These are phyloP conservation scores for Dryadula phaetusa DNA, from an alignment of 2,888 invertebrate genomes.

Conservation along the genomic window DNA sequence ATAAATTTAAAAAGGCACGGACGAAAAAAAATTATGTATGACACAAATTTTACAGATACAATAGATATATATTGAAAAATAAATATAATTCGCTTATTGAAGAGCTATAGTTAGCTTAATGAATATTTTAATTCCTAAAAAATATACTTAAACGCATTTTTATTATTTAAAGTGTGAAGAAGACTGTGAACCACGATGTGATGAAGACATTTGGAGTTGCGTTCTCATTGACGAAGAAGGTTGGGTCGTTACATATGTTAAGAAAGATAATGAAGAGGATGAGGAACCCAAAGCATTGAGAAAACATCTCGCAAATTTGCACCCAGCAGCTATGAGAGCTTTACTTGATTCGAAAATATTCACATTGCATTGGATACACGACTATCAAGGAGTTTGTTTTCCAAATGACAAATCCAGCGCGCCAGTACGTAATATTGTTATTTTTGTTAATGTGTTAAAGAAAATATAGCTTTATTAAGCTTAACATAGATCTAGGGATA, in stretches of 20 bases:
- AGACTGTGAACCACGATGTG: conserved; percentile 64
- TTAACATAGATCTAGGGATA: no score
- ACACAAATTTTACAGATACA: no score
- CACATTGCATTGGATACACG: conserved; percentile 71
- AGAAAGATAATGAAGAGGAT: conserved; percentile 47
- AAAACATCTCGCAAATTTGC: conserved; percentile 64
- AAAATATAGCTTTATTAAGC: no score
- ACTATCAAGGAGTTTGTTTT: conserved; percentile 77
- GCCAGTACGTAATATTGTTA: conserved; percentile 53
- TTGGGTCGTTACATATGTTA: conserved; percentile 69
- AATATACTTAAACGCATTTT: conserved; percentile 20
- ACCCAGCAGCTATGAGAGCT: conserved; percentile 69
- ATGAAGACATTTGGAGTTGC: conserved; percentile 69
- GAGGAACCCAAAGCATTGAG: conserved; percentile 57
- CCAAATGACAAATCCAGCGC: conserved; percentile 52
- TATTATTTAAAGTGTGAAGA: conserved; percentile 54
- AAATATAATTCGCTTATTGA: no score
- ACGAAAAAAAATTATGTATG: no score
- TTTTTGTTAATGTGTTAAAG: no score
- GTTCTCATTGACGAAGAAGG: conserved; percentile 74
- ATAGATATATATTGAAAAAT: no score
- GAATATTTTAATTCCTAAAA: background rate
- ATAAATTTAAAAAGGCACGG: no score
- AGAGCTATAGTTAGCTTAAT: background rate
- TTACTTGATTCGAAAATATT: conserved; percentile 66